These are phyloP conservation scores for Mechanitis messenoides DNA, from an alignment of 2,888 invertebrate genomes.

Conservation along the genomic window DNA sequence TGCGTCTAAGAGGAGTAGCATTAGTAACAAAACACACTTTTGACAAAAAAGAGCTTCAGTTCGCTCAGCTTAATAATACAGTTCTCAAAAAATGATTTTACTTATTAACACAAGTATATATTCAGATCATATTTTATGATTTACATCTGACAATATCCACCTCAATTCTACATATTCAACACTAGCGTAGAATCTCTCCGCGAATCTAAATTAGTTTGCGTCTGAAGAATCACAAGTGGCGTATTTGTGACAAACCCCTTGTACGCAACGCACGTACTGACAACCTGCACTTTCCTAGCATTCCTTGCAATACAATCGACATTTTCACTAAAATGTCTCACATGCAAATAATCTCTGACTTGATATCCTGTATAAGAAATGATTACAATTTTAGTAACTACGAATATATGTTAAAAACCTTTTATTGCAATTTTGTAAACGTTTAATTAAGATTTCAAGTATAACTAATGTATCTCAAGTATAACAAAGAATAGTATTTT, in stretches of 20 bases:
- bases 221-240: constrained; percentile 53
- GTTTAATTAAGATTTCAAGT: too few relatives aligned
- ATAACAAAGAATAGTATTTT: too few relatives aligned
- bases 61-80: too few relatives aligned
- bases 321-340: constrained; percentile 8
- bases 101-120: constrained; percentile 1
- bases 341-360: background rate
- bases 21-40: too few relatives aligned
- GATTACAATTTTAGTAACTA: background rate
- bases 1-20: too few relatives aligned
- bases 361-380: background rate
- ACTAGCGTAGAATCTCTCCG: constrained; percentile 43
- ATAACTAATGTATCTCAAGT: too few relatives aligned
- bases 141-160: background rate
- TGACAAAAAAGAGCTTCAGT: too few relatives aligned
- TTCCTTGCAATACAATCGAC: constrained; percentile 35
- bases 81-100: too few relatives aligned
- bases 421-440: too few relatives aligned
- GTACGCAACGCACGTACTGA: constrained; percentile 53
- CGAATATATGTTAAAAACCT: background rate
- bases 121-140: constrained; percentile 4
- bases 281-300: constrained; percentile 56
- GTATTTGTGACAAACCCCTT: constrained; percentile 42
- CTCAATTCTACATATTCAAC: constrained; percentile 12
- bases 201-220: constrained; percentile 66